Base-by-base conservation (phyloP, 2,797 vertebrate genomes). In the Scomberomorus guttatus region DNA sequence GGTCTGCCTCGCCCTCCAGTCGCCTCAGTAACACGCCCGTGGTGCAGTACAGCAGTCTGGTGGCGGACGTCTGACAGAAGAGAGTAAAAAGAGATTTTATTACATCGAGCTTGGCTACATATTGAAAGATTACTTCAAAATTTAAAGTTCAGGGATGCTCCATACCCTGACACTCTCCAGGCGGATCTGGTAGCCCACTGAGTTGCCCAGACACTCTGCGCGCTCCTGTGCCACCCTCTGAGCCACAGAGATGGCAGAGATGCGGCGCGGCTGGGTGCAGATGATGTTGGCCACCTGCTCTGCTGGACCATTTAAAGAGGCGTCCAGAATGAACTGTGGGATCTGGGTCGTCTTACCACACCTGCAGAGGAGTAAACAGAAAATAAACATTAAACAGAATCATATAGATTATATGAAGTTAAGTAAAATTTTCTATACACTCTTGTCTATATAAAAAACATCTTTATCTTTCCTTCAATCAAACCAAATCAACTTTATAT, bases 291-390 rank as follows among this genome's bases (percentile, higher is more conserved):
- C 96, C 84, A 99, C 96, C 27, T 86, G 86, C n/a, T 85, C 88
- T 0, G 95, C 90, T 2, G 94, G 90, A 9, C 96, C 96, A 5
- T 70, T 81, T 72, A 99, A 85, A 3, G 98, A 96, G 24, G 94
- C 92, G 66, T 99, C 98, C 93, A 99, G 93, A 85, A 99, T 98
- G 89, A 99, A 99, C 90, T 99, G 98, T 84, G 98, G 98, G 84
- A 99, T 97, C 94, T 99, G 98, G 55, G 98, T 99, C 37, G 98
- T 99, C 88, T 99, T 99, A 51, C 98, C 98, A 88, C 98, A 99
- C 52, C 98, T 99, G 72, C 8, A 74, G 17, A 59, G 15, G 42
- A 15, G 39, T 3, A 0, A 61, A 29, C 5, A 73, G 25, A 20
- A 34, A 24, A 57, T 2, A 25, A 13, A 57, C 2, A 51, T 51